Evolutionary conservation across 2,797 vertebrate genomes (phyloP), one percentile per base, ranked within the genome.

Genomic region (Heliangelus exortis): DNA sequence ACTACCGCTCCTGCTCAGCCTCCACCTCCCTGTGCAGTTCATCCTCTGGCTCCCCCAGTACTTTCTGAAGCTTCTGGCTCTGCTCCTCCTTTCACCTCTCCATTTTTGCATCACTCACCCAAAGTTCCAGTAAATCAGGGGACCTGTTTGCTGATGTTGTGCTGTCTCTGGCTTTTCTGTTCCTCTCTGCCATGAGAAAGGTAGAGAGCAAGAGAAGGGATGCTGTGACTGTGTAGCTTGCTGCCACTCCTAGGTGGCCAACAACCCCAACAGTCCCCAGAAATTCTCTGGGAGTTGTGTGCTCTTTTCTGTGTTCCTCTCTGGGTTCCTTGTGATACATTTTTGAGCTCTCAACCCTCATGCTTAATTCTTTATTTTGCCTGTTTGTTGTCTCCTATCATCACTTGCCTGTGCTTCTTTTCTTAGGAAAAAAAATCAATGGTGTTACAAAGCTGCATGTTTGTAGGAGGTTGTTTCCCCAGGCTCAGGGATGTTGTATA

Each of bases 381-480:
- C 8, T 3, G 7, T 67, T 93, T 90, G 7, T 84, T 93, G 3
- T 80, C 65, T 93, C 45, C 36, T 74, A 14, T 91, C 57, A 39
- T 92, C 54, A 72, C 36, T 93, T 54, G 45, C 12, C 47, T 75
- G 23, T 51, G 29, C n/a, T 91, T 15, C n/a, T 39, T 74, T 84
- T 83, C 39, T 62, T 29, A 57, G 25, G 10, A 20, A 9, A 54
- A 93, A 93, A 91, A 87, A 95, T 92, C 94, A 96, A 48, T 39
- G n/a, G 18, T 86, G 69, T 94, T 85, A 72, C 61, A 91, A 89
- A 87, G 29, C 92, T 92, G 34, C 79, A 33, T 81, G 91, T 80
- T 91, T 96, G 92, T 94, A 88, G 92, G 93, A 95, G 48, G 59
- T 76, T 90, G 80, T 95, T 96, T 90, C 93, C 85, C 51, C 76